phyloP scores from a whole-genome alignment of 2,888 invertebrate species.

The Phyllotreta cruciferae region DNA sequence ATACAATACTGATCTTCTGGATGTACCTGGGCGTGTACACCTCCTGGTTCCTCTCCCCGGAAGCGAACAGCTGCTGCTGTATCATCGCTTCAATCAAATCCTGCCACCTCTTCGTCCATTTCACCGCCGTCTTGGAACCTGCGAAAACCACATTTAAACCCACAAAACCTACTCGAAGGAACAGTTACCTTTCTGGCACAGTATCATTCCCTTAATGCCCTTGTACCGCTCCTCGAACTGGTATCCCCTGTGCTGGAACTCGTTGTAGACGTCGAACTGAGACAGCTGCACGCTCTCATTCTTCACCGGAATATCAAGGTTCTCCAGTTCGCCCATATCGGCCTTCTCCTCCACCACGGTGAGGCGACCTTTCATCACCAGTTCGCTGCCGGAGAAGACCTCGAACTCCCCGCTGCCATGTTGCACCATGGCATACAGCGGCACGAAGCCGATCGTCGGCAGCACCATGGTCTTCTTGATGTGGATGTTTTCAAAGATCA shows the following conservation, averaged over 20 bases:
- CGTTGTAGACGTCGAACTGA: slow-evolving; percentile 73
- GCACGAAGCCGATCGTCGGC: slow-evolving; percentile 56
- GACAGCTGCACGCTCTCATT: slow-evolving; percentile 63
- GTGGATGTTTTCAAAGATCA: slow-evolving; percentile 56
- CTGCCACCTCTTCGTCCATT: slow-evolving; percentile 74
- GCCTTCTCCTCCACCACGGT: slow-evolving; percentile 66
- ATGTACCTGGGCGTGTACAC: slow-evolving; percentile 74
- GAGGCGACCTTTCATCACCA: slow-evolving; percentile 75
- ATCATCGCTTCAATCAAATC: slow-evolving; percentile 89
- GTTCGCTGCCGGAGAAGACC: slow-evolving; percentile 64
- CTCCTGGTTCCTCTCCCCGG: slow-evolving; percentile 68
- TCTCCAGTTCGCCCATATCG: slow-evolving; percentile 62
- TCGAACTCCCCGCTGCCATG: slow-evolving; percentile 59
- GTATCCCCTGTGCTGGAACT: slow-evolving; percentile 74
- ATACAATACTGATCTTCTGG: slow-evolving; percentile 61
- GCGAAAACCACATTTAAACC: neutral
- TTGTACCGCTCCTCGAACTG: slow-evolving; percentile 57
- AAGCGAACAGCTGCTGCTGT: slow-evolving; percentile 75
- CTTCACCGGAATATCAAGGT: slow-evolving; percentile 58
- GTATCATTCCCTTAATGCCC: slow-evolving; percentile 49
- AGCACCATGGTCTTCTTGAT: slow-evolving; percentile 52
- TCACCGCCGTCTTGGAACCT: slow-evolving; percentile 48
- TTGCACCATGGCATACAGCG: slow-evolving; percentile 57
- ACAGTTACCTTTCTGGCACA: slow-evolving; percentile 54
- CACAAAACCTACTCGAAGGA: neutral